Percentiles rank a stretch among this genome's conserved stretches.
phyloP scores from a whole-genome alignment of 2,888 invertebrate species.

The Catocala sponsa region DNA sequence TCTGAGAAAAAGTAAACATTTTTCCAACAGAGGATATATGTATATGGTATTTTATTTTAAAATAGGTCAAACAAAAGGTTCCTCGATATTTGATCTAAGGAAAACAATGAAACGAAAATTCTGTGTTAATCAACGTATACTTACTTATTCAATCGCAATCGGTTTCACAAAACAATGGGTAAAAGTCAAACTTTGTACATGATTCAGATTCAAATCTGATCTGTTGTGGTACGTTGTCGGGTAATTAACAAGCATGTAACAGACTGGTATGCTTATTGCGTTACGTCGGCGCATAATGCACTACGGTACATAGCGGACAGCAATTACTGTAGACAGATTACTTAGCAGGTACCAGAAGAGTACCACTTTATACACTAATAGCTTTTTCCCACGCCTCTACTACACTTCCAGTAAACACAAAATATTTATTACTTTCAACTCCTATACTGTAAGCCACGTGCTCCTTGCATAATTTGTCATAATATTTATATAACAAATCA shows the following conservation, averaged over 20 bases:
- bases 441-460: background rate
- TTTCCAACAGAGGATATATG: constrained; percentile 24
- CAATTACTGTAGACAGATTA: constrained; percentile 18
- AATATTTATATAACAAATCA: background rate
- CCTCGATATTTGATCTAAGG: constrained; percentile 15
- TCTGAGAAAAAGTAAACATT: constrained; percentile 42
- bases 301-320: background rate
- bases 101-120: constrained; percentile 32
- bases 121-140: constrained; percentile 32
- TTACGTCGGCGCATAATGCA: background rate
- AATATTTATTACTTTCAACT: constrained; percentile 4
- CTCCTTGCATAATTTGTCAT: background rate
- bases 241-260: constrained; percentile 2
- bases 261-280: background rate
- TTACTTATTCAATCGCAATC: background rate
- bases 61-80: constrained; percentile 31
- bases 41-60: constrained; percentile 29
- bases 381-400: constrained; percentile 5
- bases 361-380: constrained; percentile 12
- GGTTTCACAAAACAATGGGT: background rate
- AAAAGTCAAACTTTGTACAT: background rate
- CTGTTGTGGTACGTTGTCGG: background rate
- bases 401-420: constrained; percentile 7
- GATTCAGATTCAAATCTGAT: constrained; percentile 1
- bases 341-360: constrained; percentile 13